phyloP scores from a whole-genome alignment of 2,888 invertebrate species.

The Morinoia aosen region DNA sequence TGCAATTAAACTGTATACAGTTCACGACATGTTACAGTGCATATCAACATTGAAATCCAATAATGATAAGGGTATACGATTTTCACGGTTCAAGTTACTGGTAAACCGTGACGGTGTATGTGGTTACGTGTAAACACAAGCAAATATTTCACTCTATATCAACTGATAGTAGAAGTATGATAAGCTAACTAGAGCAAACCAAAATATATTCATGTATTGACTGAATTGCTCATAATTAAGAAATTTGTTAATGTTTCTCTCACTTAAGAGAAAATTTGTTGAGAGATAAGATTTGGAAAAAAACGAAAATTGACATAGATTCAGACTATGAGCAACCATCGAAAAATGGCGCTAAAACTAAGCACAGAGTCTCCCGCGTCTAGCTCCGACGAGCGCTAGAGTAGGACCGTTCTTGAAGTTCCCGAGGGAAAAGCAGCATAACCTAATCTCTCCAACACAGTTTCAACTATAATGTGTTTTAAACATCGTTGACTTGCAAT shows the following conservation, averaged over 20 bases:
- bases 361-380: background rate
- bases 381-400: background rate
- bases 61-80: background rate
- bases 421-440: background rate
- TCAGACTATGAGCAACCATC: background rate
- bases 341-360: background rate
- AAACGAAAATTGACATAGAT: background rate
- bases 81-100: background rate
- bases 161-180: background rate
- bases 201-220: background rate
- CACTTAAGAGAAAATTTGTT: too few relatives aligned
- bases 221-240: background rate
- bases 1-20: background rate
- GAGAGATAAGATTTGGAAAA: background rate
- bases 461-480: background rate
- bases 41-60: too few relatives aligned
- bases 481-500: background rate
- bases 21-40: too few relatives aligned
- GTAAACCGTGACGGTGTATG: background rate
- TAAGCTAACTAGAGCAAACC: background rate
- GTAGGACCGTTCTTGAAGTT: slow-evolving; percentile 4
- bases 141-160: background rate
- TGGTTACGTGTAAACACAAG: background rate
- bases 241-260: too few relatives aligned
- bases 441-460: background rate